Percentiles rank a stretch among this genome's conserved stretches.
Conservation (phyloP, 2,888 invertebrate genomes). For the Brachypalpus laphriformis region DNA sequence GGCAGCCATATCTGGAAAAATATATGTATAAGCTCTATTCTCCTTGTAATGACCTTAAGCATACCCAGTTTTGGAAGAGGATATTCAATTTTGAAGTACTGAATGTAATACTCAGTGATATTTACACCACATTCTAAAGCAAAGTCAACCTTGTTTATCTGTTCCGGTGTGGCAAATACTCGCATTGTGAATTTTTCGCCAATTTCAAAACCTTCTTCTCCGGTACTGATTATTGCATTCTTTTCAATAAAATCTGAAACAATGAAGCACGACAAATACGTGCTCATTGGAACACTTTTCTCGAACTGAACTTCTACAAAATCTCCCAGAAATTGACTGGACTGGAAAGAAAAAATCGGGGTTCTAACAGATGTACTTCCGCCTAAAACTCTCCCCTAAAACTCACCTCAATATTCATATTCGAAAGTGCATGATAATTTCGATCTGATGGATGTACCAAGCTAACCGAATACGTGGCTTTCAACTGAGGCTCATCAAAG, state of each 20-base stretch:
- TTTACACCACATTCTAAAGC: constrained; percentile 89
- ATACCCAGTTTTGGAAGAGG: constrained; percentile 95
- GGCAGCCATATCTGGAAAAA: constrained; percentile 80
- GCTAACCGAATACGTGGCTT: constrained; percentile 92
- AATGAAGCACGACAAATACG: constrained; percentile 95
- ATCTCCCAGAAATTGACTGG: constrained; percentile 80
- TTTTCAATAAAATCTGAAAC: constrained; percentile 91
- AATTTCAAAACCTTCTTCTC: constrained; percentile 83
- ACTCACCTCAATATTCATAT: constrained; percentile 89
- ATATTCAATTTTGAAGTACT: constrained; percentile 93
- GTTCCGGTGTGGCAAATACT: constrained; percentile 90
- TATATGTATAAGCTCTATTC: neutral
- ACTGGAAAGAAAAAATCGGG: constrained; percentile 57
- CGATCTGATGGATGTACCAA: constrained; percentile 88
- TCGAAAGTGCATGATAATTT: constrained; percentile 90
- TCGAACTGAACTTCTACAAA: constrained; percentile 88
- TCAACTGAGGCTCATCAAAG: constrained; percentile 96
- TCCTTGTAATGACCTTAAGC: neutral
- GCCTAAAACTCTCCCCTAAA: no score
- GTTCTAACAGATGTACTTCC: constrained; percentile 15
- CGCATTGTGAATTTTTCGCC: constrained; percentile 87
- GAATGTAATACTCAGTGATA: constrained; percentile 91
- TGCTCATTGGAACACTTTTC: constrained; percentile 95
- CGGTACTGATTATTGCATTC: constrained; percentile 83
- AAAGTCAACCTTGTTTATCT: constrained; percentile 90